Evolutionary conservation across 2,113 vertebrate genomes (phyloP).

Genomic region (Callionymus lyra): DNA sequence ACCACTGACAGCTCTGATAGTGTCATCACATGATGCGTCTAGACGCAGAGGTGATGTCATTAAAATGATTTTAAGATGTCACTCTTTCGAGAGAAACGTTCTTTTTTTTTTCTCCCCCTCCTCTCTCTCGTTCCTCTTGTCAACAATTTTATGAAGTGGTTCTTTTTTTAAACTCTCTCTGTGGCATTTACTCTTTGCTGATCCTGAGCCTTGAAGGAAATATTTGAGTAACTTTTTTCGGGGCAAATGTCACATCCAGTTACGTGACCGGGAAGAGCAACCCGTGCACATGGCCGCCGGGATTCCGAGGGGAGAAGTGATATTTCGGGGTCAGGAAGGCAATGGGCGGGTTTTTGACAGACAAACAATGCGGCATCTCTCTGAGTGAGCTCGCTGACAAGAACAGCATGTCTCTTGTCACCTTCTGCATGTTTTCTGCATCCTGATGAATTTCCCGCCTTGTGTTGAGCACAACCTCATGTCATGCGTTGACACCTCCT

Average conservation of each 20-base stretch:
- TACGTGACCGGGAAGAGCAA: slow-evolving; percentile 17
- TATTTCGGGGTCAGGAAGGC: slow-evolving; percentile 32
- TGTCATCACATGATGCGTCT: slow-evolving; percentile 10
- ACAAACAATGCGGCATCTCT: slow-evolving; percentile 35
- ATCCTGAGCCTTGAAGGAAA: slow-evolving; percentile 3
- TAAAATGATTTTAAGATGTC: slow-evolving; percentile 13
- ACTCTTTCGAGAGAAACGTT: too few species aligned
- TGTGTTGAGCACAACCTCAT: slow-evolving; percentile 8
- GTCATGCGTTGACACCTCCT: slow-evolving; percentile 14
- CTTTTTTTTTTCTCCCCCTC: too few species aligned
- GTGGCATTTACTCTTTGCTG: slow-evolving; percentile 20
- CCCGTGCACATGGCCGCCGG: slow-evolving; percentile 10
- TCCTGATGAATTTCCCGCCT: slow-evolving; percentile 18
- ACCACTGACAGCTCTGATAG: slow-evolving; percentile 14
- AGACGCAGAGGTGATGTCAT: slow-evolving; percentile 5
- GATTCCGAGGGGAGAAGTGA: slow-evolving; percentile 17
- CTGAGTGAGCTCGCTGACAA: slow-evolving; percentile 31
- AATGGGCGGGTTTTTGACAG: slow-evolving; percentile 17
- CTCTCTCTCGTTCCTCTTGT: too few species aligned
- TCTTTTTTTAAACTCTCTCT: too few species aligned
- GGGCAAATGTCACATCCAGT: slow-evolving; percentile 13
- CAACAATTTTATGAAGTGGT: too few species aligned
- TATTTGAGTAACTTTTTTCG: neutral
- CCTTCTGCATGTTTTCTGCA: slow-evolving; percentile 34
- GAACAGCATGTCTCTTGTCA: slow-evolving; percentile 38